Percentiles rank a stretch among this genome's conserved stretches.
phyloP scores from a whole-genome alignment of 1,140 invertebrate species.

The Bombus pyrosoma region DNA sequence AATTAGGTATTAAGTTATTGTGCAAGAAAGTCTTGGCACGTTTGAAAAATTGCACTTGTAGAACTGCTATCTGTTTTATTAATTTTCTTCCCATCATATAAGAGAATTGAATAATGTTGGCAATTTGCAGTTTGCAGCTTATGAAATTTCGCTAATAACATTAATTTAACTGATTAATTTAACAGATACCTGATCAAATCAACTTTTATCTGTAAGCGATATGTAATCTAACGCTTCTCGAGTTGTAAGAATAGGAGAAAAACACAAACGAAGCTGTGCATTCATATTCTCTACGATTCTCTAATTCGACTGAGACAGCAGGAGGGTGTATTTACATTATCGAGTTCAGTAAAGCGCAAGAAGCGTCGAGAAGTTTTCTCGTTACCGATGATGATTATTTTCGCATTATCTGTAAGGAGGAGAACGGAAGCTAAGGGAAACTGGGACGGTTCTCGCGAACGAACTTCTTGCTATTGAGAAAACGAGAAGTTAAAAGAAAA shows the following conservation, averaged over 20 bases:
- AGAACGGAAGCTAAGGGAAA: neutral
- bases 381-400: constrained; percentile 62
- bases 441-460: constrained; percentile 9
- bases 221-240: neutral
- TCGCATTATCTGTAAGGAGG: constrained; percentile 49
- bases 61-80: no score
- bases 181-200: neutral
- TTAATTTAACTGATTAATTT: neutral
- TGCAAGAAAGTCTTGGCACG: no score
- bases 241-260: neutral
- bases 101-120: no score
- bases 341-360: constrained; percentile 29
- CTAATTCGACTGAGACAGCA: neutral
- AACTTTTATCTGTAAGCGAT: neutral
- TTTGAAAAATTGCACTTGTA: no score
- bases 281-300: neutral
- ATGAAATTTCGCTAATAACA: no score
- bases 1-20: no score
- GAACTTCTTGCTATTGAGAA: constrained; percentile 32
- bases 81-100: no score
- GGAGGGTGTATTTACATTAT: constrained; percentile 13
- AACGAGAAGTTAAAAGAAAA: constrained; percentile 5
- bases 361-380: constrained; percentile 56
- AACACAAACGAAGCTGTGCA: neutral
- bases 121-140: no score